Percentiles rank a stretch among this genome's conserved stretches.
Evolutionary conservation across 1,140 invertebrate species (phyloP).

Genomic region (Drosophila repletoides): DNA sequence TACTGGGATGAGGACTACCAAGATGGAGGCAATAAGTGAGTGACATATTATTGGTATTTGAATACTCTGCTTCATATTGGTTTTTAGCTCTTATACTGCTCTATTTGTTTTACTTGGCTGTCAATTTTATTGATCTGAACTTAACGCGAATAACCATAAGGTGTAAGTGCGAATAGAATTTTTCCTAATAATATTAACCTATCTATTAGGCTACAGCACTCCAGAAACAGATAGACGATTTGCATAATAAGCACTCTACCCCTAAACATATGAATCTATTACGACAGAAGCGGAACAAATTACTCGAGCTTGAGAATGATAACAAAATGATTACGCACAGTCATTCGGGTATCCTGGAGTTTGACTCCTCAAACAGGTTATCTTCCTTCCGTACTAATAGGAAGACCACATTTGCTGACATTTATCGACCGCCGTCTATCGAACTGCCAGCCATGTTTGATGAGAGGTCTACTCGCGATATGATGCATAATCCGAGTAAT

Average conservation of each 20-base stretch:
- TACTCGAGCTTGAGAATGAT: slow-evolving; percentile 18
- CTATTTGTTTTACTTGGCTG: slow-evolving; percentile 18
- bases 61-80: too few species aligned
- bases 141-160: slow-evolving; percentile 23
- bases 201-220: not conserved
- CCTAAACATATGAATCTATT: not conserved
- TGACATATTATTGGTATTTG: not conserved
- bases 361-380: too few species aligned
- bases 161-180: slow-evolving; percentile 40
- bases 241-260: not conserved
- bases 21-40: slow-evolving; percentile 16
- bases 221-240: not conserved
- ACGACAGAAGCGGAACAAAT: not conserved
- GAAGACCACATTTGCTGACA: too few species aligned
- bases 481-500: slow-evolving; percentile 20
- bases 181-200: too few species aligned
- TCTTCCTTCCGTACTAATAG: too few species aligned
- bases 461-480: slow-evolving; percentile 9
- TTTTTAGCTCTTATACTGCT: slow-evolving; percentile 6
- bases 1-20: not conserved
- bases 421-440: too few species aligned
- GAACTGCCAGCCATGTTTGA: slow-evolving; percentile 1
- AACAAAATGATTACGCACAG: slow-evolving; percentile 12
- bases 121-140: slow-evolving; percentile 29
- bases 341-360: too few species aligned